Evolutionary conservation across 2,113 vertebrate species (phyloP), one percentile per base, ranked within the genome.

Genomic region (Toxotes jaculatrix): DNA sequence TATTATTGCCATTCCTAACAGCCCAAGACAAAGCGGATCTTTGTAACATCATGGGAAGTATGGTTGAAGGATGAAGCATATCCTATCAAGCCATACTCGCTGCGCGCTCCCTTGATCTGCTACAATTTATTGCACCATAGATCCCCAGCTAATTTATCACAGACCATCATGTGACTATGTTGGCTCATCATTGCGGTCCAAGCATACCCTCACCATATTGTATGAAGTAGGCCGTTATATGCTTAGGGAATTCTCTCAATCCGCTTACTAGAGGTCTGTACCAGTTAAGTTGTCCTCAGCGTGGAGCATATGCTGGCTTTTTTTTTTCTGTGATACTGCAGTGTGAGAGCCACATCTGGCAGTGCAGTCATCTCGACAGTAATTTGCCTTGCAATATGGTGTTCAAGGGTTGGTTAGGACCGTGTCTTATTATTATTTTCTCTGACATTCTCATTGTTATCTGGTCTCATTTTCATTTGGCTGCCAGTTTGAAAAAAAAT

Each of bases 291-390:
- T 86, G 60, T 82, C 79, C 65, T 85, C 68, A 36, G 72, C 74
- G 31, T 81, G 34, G 70, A 92, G 51, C 89, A 90, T 86, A 90
- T 89, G 85, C 80, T 62, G 36, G 5, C 14, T 51, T 45, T 49
- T 77, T 61, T 75, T 45, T 59, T 23, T 23, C 56, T 66, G 64
- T 38, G 72, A 65, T 84, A 11, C 62, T 87, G 79, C 81, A 80
- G 86, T 63, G 80, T 78, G 77, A 83, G 78, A 86, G 78, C 57
- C 80, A 88, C 88, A 91, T 90, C 88, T 91, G 91, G 85, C 79
- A 55, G 64, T 17, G 65, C 76, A 83, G 77, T 77, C 87, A 78
- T 82, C 88, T 74, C 82, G 14, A 31, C 83, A 86, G 80, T 82
- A 85, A 86, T 86, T 85, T 79, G 78, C 76, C 16, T 81, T n/a